Percentiles rank a stretch among this genome's conserved stretches.
Conservation (phyloP, 2,888 invertebrate genomes). For the Stegophylla sp. region DNA sequence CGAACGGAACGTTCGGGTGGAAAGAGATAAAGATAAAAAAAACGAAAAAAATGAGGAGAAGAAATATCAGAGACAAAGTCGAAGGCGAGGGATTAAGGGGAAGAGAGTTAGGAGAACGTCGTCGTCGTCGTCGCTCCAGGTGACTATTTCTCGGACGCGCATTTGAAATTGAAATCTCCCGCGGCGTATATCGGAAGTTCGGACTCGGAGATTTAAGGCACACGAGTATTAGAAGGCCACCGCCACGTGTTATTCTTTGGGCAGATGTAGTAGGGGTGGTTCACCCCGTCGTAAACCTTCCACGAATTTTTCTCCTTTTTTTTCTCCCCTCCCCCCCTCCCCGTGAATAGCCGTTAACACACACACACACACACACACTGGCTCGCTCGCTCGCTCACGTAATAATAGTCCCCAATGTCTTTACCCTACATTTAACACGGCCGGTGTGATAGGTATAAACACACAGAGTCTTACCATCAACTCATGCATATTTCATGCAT, state of each 20-base stretch:
- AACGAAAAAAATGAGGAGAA: not conserved
- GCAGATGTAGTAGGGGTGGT: no score
- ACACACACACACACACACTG: not conserved
- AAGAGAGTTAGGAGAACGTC: no score
- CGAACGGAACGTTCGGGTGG: conserved; percentile 1
- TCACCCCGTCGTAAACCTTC: not conserved
- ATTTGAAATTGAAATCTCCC: conserved; percentile 57
- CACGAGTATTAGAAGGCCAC: not conserved
- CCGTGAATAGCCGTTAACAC: no score
- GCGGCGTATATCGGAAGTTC: conserved; percentile 45
- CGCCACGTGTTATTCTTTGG: not conserved
- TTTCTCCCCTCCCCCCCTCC: not conserved
- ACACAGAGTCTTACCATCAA: conserved; percentile 21
- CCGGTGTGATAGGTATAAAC: not conserved
- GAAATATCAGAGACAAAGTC: conserved; percentile 4
- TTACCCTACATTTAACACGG: conserved; percentile 56
- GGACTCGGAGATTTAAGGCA: conserved; percentile 44
- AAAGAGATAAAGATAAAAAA: conserved; percentile 6
- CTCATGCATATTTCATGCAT: conserved; percentile 55
- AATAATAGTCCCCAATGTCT: conserved; percentile 46
- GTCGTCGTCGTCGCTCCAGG: not conserved
- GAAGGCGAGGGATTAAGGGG: conserved; percentile 37
- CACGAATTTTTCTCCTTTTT: not conserved
- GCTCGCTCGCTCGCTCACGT: not conserved
- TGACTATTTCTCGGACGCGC: conserved; percentile 28